These are phyloP conservation scores for Tillus elongatus DNA, from an alignment of 2,888 invertebrate genomes.

Conservation along the genomic window DNA sequence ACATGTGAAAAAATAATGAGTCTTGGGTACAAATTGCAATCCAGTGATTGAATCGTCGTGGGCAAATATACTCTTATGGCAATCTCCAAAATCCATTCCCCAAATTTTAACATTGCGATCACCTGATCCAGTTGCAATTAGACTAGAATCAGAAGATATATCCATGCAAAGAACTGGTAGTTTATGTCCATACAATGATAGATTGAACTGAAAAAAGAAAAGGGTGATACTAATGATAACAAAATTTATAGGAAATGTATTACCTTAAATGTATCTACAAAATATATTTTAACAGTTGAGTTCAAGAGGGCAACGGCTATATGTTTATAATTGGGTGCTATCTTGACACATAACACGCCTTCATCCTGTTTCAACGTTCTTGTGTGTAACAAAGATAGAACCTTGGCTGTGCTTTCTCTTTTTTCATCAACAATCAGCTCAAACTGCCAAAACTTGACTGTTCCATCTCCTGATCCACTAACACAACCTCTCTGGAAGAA, in stretches of 20 bases:
- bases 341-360: constrained; percentile 69
- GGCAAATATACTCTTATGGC: constrained; percentile 89
- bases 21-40: constrained; percentile 79
- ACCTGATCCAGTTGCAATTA: constrained; percentile 89
- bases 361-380: constrained; percentile 83
- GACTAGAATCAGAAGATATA: constrained; percentile 76
- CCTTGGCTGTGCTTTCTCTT: constrained; percentile 55
- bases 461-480: constrained; percentile 81
- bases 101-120: constrained; percentile 95
- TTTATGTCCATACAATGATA: constrained; percentile 93
- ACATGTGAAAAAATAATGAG: constrained; percentile 87
- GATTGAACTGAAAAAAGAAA: constrained; percentile 61
- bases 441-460: constrained; percentile 91
- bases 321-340: constrained; percentile 78
- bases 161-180: constrained; percentile 89
- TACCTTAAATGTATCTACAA: constrained; percentile 88
- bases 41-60: constrained; percentile 92
- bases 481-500: constrained; percentile 61
- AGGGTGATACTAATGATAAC: background rate
- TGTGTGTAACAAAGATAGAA: constrained; percentile 68
- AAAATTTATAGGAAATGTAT: constrained; percentile 11
- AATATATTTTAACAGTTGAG: constrained; percentile 91
- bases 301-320: constrained; percentile 86
- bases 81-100: constrained; percentile 99
- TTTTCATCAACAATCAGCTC: constrained; percentile 66